Conservation (phyloP, 2,888 invertebrate species). For the Drosophila cracens region DNA sequence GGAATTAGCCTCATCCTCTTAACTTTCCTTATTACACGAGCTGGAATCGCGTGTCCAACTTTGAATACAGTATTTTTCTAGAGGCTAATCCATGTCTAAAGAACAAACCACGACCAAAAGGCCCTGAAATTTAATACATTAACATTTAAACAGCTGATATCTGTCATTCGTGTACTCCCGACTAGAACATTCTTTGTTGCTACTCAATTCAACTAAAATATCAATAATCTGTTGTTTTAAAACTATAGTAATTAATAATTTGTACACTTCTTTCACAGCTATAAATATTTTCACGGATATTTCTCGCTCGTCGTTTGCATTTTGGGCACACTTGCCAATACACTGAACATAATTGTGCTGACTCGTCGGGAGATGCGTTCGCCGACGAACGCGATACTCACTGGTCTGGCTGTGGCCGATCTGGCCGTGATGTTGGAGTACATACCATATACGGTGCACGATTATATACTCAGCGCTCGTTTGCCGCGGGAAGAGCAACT, state of each 20-base stretch:
- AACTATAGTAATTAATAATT: background rate
- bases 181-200: background rate
- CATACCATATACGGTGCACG: slow-evolving; percentile 94
- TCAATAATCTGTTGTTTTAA: background rate
- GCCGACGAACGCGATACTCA: slow-evolving; percentile 96
- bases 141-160: too few relatives aligned
- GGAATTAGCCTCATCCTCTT: background rate
- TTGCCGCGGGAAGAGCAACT: slow-evolving; percentile 86
- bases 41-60: background rate
- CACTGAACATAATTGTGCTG: slow-evolving; percentile 95
- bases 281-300: slow-evolving; percentile 92
- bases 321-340: slow-evolving; percentile 95
- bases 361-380: slow-evolving; percentile 95
- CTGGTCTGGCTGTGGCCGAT: slow-evolving; percentile 95
- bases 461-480: slow-evolving; percentile 87
- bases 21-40: background rate
- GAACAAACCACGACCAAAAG: too few relatives aligned
- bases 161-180: too few relatives aligned
- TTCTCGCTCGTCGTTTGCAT: slow-evolving; percentile 94
- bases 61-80: background rate
- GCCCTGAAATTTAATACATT: too few relatives aligned
- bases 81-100: too few relatives aligned
- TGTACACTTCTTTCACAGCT: slow-evolving; percentile 85
- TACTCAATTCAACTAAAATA: background rate
- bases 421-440: slow-evolving; percentile 97